Evolutionary conservation across 2,113 vertebrate species (phyloP), one percentile per base, ranked within the genome.

Genomic region (Cacatua alba): DNA sequence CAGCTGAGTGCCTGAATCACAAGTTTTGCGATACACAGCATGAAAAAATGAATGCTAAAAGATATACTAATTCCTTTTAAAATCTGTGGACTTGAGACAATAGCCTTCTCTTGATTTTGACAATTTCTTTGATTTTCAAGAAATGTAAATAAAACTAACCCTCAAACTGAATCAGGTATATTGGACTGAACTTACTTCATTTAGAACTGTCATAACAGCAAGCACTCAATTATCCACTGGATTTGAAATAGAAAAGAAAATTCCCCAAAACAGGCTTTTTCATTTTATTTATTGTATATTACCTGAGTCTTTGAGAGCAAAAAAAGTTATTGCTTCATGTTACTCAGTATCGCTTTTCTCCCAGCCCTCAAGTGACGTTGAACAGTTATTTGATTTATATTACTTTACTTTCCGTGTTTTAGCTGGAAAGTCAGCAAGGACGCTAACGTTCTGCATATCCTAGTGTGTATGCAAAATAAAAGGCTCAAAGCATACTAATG

Each of bases 401-500:
- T 67, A 28, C 71, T 77, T 82, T 77, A 60, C 86, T 97, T 96
- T 88, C 88, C 20, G 31, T 78, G 10, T 77, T 84, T 95, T 83
- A 84, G 84, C 77, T 13, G 4, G 82, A 77, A 87, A 95, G 51
- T 62, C 83, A 90, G 53, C 68, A 88, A 95, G 86, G 88, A 94
- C 33, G 52, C 35, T 41, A 74, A 69, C 3, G 29, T 71, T 72
- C 79, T 81, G 51, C 60, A 63, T 60, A 92, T 88, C 82, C 83
- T 91, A 64, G 64, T 88, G 65, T 93, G 53, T 64, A 88, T 87
- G 80, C 63, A 96, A 91, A 96, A 92, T 81, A 88, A 88, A 69
- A 95, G 55, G 41, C 69, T 96, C 82, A 82, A 86, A 95, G 86
- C 60, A 88, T 83, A 62, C 51, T 96, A 95, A 92, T 94, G 87